phyloP scores from a whole-genome alignment of 1,140 invertebrate species.

The Zaprionus lachaisei region DNA sequence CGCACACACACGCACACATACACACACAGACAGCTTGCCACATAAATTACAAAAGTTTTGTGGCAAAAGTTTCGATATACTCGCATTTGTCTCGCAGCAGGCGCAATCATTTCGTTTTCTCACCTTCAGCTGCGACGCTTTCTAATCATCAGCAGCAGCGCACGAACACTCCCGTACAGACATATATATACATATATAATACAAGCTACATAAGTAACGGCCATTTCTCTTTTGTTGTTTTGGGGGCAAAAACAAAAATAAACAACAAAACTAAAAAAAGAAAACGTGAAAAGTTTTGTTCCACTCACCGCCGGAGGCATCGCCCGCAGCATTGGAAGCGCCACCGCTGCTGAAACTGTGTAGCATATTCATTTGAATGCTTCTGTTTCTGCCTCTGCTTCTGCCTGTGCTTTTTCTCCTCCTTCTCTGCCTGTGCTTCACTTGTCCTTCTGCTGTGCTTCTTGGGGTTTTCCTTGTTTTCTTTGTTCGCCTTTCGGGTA shows the following conservation, averaged over 20 bases:
- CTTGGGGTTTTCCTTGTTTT: constrained; percentile 2
- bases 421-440: not conserved
- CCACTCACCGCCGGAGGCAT: constrained; percentile 75
- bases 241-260: constrained; percentile 5
- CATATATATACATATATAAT: constrained; percentile 13
- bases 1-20: constrained; percentile 1
- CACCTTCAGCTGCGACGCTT: constrained; percentile 60
- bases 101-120: constrained; percentile 74
- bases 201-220: not conserved
- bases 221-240: not conserved
- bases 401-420: not conserved
- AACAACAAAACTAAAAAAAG: not conserved
- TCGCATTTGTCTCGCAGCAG: constrained; percentile 43
- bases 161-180: constrained; percentile 37
- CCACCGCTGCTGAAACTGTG: constrained; percentile 78
- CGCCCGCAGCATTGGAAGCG: constrained; percentile 61
- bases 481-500: constrained; percentile 14
- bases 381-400: constrained; percentile 17
- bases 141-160: constrained; percentile 58
- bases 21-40: not conserved
- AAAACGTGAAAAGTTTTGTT: constrained; percentile 46
- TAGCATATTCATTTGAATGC: constrained; percentile 75
- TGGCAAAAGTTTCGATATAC: constrained; percentile 46
- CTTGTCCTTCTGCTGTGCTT: constrained; percentile 8
- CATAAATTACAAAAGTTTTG: constrained; percentile 51